Evolutionary conservation across 2,888 invertebrate species (phyloP), one percentile per base, ranked within the genome.

Genomic region (Parochlus steinenii): DNA sequence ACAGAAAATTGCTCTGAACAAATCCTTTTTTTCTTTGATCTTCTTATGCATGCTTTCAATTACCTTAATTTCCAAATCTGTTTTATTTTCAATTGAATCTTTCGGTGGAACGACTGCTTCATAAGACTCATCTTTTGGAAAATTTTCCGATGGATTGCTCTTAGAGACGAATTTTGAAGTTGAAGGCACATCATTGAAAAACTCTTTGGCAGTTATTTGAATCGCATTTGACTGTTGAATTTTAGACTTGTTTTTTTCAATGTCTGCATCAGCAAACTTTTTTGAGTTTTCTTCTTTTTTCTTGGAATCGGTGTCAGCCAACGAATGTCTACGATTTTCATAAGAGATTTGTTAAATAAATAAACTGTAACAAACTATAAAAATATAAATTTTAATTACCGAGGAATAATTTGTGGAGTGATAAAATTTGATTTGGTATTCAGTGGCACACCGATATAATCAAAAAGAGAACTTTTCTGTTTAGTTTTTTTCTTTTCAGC

Each of bases 1-100:
- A 17, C 81, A 65, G 51, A 93, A 93, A 47, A 93, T 85, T 1
- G 86, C 78, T 55, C 83, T 85, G 50, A 87, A 93, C 4, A 93
- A 61, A 56, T 90, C 90, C 40, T 67, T 63, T 45, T 74, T 74
- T 31, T 74, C 65, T 14, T 65, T 63, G 14, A 64, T 58, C 27
- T 62, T 61, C 37, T 53, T 53, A 30, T 52, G 41, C 10, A 48
- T 47, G 14, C 47, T 44, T 7, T 51, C 50, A 31, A 49, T 47
- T 3, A 56, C 49, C 34, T 50, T 48, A 7, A 48, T 43, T 39
- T 58, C 58, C 26, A 58, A 39, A 3, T 52, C 51, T 2, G 50
- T 52, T 43, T 49, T 54, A 33, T 6, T 30, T 33, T 17, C 37
- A 42, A 43, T 30, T 15, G 17, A n/a, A 14, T 34, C 12, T 8